Evolutionary conservation across 2,797 vertebrate genomes (phyloP), one percentile per base, ranked within the genome.

Genomic region (Limnodromus scolopaceus): DNA sequence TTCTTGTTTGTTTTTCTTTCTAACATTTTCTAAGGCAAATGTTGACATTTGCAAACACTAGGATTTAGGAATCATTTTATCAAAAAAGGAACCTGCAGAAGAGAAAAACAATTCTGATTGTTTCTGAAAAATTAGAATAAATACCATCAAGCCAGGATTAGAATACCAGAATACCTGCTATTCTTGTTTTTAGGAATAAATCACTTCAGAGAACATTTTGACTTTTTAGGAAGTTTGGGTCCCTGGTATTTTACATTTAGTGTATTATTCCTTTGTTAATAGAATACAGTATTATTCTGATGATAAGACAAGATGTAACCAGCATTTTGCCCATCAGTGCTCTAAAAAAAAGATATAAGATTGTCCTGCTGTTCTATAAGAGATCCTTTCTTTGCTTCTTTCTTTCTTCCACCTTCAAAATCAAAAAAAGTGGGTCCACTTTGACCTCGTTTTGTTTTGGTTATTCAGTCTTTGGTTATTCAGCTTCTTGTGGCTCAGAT

Each of bases 391-490:
- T 17, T 6, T 77, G 4, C 4, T 55, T 72, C 11, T 63, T 87
- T 85, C 18, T 58, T 51, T 39, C 30, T 74, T 87, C 23, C 3
- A 3, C 69, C 76, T 61, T 57, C 16, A 76, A 30, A 61, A 38
- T 23, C 17, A 39, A 63, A 25, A 24, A 18, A 45, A 45, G n/a
- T 1, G 3, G 0, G 1, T 34, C 8, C 45, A 78, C 9, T 7
- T 8, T 74, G 32, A 54, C 30, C 5, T n/a, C 68, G 4, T 63
- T 92, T 61, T 78, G 0, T 28, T 72, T 54, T 32, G 6, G 0
- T 79, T 75, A 19, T 68, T 74, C 13, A 58, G 4, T 60, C 38
- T n/a, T n/a, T n/a, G n/a, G n/a, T n/a, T n/a, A n/a, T n/a, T n/a
- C n/a, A 63, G 43, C 5, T 86, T 75, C 38, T 55, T 58, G 43